Evolutionary conservation across 2,888 invertebrate genomes (phyloP), one percentile per base, ranked within the genome.

Genomic region (Ommatoiulus sabulosus): DNA sequence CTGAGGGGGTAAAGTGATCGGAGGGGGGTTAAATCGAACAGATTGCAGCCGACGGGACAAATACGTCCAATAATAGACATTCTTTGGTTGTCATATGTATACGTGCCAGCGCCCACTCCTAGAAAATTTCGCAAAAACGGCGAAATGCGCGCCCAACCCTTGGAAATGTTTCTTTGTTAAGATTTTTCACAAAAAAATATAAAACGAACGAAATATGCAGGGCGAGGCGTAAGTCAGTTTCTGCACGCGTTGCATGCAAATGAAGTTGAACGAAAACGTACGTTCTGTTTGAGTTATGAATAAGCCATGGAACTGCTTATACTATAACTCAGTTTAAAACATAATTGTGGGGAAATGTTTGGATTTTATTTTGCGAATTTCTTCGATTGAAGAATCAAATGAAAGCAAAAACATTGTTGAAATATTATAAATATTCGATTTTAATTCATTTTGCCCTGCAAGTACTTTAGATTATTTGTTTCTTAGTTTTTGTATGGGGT

Each of bases 11-110:
- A 72, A 72, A 72, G 72, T 24, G 72, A 72, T 72, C 72, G 72
- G 72, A 72, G 72, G 72, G 72, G 72, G 72, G 72, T 72, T 72
- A 72, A 72, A 72, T 72, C 72, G 72, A 72, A 72, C 72, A 72
- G 72, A 72, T 72, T 72, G 72, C 72, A 72, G 63, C 63, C 63
- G 63, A 63, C 63, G 63, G 63, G 63, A 63, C 63, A 63, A 24
- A 72, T 72, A 72, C 72, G 72, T 72, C 72, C 72, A 72, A 72
- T 72, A 72, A 72, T 72, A 72, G 72, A 72, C 72, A 72, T 72
- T 72, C 72, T 72, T 72, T 24, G 20, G 72, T 72, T 72, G 24
- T 72, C 72, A 72, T 72, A 72, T 72, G 8, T 72, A 0, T 72
- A 20, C 63, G 63, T 63, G 63, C 63, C 63, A 63, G 63, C 63